Conservation (phyloP, 2,888 invertebrate genomes). For the Nasonia oneida region DNA sequence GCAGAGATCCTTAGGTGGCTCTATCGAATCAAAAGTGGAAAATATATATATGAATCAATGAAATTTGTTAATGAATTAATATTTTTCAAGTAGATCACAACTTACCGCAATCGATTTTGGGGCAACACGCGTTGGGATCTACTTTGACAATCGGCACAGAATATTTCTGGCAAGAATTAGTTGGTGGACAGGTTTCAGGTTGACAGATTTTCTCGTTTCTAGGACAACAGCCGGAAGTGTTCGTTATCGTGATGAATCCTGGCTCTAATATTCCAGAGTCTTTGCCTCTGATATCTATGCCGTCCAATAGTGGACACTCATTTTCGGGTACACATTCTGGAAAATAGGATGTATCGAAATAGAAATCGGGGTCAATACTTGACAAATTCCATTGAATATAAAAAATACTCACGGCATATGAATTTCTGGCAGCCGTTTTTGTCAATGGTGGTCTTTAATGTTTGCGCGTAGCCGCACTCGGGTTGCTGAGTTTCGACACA, state of each 20-base stretch:
- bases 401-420: constrained; percentile 83
- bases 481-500: constrained; percentile 86
- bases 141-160: constrained; percentile 77
- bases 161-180: constrained; percentile 83
- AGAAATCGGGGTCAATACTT: background rate
- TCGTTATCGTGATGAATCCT: constrained; percentile 83
- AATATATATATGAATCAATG: background rate
- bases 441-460: constrained; percentile 84
- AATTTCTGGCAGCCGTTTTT: constrained; percentile 86
- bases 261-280: constrained; percentile 80
- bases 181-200: constrained; percentile 83
- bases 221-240: constrained; percentile 87
- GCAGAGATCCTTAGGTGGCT: constrained; percentile 84
- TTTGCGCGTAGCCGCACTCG: constrained; percentile 86
- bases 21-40: constrained; percentile 72
- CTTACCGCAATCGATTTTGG: constrained; percentile 84
- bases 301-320: constrained; percentile 82
- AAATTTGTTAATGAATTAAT: background rate
- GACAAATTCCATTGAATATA: background rate
- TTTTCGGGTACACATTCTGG: constrained; percentile 87
- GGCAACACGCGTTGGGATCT: constrained; percentile 82
- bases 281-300: constrained; percentile 74
- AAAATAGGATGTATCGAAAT: background rate
- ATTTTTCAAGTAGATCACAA: constrained; percentile 41
- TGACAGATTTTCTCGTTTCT: constrained; percentile 83